Base-by-base conservation (phyloP, 2,113 vertebrate genomes). In the Mastomys coucha region DNA sequence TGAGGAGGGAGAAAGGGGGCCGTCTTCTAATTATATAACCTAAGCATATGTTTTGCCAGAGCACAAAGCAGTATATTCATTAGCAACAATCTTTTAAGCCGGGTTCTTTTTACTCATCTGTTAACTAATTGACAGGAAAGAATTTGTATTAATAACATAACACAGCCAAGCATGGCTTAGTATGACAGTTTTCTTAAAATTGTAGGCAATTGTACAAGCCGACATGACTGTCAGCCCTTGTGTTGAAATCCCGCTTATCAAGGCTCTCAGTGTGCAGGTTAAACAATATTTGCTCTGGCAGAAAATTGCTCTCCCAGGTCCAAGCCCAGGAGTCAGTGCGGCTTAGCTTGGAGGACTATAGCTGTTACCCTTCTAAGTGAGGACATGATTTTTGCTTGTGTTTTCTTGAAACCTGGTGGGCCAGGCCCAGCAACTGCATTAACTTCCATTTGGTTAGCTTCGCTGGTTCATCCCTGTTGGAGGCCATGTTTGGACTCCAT, bases 61-160 rank as follows among this genome's bases (percentile, higher is more conserved):
- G 98, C 99, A 99, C 99, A 99, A 99, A 99, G 99, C 98, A 98
- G 98, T 97, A 98, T 99, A 99, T 99, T 99, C 99, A 99, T 99
- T 98, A 98, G 98, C 96, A 97, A 98, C 97, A 98, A 98, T 99
- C 98, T 99, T 98, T 98, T 99, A 99, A 99, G 98, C 98, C 98
- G 98, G 98, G 98, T 98, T 99, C 98, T 98, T 99, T 99, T 98
- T 98, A 98, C 98, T 98, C 98, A 98, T 98, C 99, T 99, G 98
- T 99, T 99, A 99, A 99, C 99, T 99, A 99, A 99, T 98, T 99
- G 99, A 99, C 99, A 99, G 99, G 99, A 99, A 98, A 99, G 98
- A 98, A 98, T 98, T 96, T 99, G 98, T 98, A 98, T 99, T 98
- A 99, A 99, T 99, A 98, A 98, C 98, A 99, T 82, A 96, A 98